phyloP scores from a whole-genome alignment of 2,888 invertebrate genomes.

The Heliconius erato region DNA sequence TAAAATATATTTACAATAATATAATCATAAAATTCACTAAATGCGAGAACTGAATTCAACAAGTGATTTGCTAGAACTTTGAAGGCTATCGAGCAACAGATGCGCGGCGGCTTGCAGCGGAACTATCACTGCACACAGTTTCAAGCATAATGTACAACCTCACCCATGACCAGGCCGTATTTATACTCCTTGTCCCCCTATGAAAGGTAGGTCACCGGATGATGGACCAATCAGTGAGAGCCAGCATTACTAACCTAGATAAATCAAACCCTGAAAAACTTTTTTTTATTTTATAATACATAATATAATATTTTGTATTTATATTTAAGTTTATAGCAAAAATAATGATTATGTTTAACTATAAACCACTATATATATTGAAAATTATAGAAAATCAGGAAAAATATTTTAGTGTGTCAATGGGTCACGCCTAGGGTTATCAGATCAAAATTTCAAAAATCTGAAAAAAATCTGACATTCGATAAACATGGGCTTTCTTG shows the following conservation, averaged over 20 bases:
- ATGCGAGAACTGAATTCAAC: not conserved
- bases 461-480: too few relatives aligned
- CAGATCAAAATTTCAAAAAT: too few relatives aligned
- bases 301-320: not conserved
- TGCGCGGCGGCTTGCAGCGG: not conserved
- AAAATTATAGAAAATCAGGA: not conserved
- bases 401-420: not conserved
- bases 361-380: not conserved
- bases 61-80: not conserved
- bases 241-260: not conserved
- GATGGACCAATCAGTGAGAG: conserved; percentile 13
- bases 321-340: not conserved
- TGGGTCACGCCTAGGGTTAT: conserved; percentile 3
- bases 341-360: not conserved
- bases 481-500: too few relatives aligned
- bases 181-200: conserved; percentile 11
- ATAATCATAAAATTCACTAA: not conserved
- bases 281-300: not conserved
- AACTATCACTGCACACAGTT: not conserved
- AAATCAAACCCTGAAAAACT: not conserved
- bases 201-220: not conserved
- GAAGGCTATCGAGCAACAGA: not conserved
- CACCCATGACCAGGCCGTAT: not conserved
- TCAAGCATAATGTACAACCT: not conserved
- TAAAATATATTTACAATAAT: not conserved